Percentiles rank a stretch among this genome's conserved stretches.
phyloP scores from a whole-genome alignment of 2,797 vertebrate species.

The Sparidentex hasta region DNA sequence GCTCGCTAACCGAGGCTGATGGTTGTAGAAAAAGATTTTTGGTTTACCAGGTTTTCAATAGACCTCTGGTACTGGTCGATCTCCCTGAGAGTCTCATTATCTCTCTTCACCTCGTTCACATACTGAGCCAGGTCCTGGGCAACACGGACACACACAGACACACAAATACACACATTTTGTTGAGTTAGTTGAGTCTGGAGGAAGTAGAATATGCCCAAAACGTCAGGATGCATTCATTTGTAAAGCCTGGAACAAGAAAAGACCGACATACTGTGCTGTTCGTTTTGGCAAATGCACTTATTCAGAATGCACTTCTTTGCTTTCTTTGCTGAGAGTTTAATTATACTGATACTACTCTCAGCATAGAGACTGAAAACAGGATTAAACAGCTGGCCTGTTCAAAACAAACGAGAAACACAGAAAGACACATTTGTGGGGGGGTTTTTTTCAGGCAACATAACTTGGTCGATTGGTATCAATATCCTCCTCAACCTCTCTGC shows the following conservation, averaged over 20 bases:
- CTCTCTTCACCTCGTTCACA: slow-evolving; percentile 96
- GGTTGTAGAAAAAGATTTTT: slow-evolving; percentile 1
- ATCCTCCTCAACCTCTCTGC: too few relatives aligned
- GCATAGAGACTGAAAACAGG: not conserved
- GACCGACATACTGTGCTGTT: not conserved
- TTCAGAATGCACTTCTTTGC: not conserved
- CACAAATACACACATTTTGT: slow-evolving; percentile 20
- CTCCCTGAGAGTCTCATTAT: slow-evolving; percentile 95
- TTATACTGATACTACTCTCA: not conserved
- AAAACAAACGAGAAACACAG: not conserved
- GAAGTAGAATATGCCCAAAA: slow-evolving; percentile 7
- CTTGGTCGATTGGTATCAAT: too few relatives aligned
- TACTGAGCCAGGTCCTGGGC: slow-evolving; percentile 94
- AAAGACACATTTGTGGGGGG: not conserved
- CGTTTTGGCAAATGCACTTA: not conserved
- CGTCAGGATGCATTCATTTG: not conserved
- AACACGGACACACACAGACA: slow-evolving; percentile 39
- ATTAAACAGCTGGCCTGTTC: not conserved
- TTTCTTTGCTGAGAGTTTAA: not conserved
- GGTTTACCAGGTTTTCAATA: slow-evolving; percentile 95
- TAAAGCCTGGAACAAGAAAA: not conserved
- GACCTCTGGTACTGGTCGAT: slow-evolving; percentile 95
- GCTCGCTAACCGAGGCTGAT: slow-evolving; percentile 1
- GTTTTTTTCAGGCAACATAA: too few relatives aligned
- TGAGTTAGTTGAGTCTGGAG: not conserved